Percentiles rank a stretch among this genome's conserved stretches.
Conservation (phyloP, 2,113 vertebrate species). For the Ranitomeya variabilis region DNA sequence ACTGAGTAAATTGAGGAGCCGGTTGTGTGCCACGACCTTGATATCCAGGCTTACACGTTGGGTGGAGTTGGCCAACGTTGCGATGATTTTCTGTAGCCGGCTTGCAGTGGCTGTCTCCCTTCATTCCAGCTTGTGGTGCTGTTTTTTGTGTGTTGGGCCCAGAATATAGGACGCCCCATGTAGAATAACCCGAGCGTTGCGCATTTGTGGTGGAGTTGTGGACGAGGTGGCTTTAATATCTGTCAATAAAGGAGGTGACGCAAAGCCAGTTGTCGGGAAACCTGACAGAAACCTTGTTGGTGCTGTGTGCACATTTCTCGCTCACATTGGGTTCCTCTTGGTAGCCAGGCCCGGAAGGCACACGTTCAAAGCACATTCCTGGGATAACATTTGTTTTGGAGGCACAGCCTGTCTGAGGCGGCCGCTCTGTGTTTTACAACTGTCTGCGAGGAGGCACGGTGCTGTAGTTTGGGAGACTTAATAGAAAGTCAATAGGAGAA, state of each 20-base stretch:
- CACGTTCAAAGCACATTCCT: constrained; percentile 56
- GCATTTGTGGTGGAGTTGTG: neutral
- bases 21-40: neutral
- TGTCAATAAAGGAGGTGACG: constrained; percentile 1
- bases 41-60: neutral
- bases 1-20: neutral
- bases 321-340: constrained; percentile 25
- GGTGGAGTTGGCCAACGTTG: neutral
- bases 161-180: neutral
- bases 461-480: constrained; percentile 16
- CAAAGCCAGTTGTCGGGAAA: neutral
- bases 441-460: constrained; percentile 42
- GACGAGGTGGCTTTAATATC: neutral
- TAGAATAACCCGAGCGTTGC: neutral
- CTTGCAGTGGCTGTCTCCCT: neutral
- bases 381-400: constrained; percentile 59
- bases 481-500: constrained; percentile 24
- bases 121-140: neutral
- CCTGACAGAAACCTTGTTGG: constrained; percentile 22
- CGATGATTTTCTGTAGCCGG: neutral
- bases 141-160: neutral
- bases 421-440: constrained; percentile 48
- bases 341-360: constrained; percentile 29
- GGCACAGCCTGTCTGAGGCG: constrained; percentile 48
- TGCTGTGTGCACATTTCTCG: constrained; percentile 41